phyloP scores from a whole-genome alignment of 1,140 invertebrate genomes.

The Penaeus chinensis region DNA sequence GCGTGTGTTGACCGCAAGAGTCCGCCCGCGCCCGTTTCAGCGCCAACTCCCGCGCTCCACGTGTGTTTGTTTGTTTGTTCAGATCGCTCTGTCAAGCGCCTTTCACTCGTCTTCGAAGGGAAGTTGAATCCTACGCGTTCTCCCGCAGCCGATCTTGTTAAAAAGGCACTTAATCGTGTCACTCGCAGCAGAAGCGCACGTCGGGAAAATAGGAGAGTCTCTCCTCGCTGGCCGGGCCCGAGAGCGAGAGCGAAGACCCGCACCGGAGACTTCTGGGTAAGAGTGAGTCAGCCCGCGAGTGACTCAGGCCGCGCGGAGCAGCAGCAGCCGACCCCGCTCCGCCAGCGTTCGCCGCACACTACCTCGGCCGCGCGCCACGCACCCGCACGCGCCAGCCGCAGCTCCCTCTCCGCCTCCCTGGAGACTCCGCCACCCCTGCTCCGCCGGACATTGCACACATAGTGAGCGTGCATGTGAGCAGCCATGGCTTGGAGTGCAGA shows the following conservation, averaged over 20 bases:
- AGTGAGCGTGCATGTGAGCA: slow-evolving; percentile 51
- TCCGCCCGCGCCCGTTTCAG: background rate
- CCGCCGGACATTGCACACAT: slow-evolving; percentile 53
- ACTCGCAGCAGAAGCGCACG: no score
- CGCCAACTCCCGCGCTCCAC: background rate
- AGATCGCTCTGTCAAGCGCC: no score
- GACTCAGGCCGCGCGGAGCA: slow-evolving; percentile 33
- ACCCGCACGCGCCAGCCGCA: slow-evolving; percentile 11
- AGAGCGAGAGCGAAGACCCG: background rate
- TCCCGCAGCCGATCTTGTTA: no score
- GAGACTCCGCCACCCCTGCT: slow-evolving; percentile 10
- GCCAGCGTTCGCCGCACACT: slow-evolving; percentile 13
- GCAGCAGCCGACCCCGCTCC: slow-evolving; percentile 32
- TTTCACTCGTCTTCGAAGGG: no score
- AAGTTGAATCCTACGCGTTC: no score
- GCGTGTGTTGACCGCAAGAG: background rate
- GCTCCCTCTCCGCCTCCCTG: slow-evolving; percentile 16
- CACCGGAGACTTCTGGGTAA: slow-evolving; percentile 10
- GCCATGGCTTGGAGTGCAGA: slow-evolving; percentile 49
- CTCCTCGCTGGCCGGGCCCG: background rate
- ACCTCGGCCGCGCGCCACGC: slow-evolving; percentile 18
- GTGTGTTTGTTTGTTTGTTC: slow-evolving; percentile 14
- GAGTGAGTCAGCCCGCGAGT: slow-evolving; percentile 38
- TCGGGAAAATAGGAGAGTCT: no score
- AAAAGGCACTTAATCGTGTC: no score